Conservation (phyloP, 2,888 invertebrate species). For the Philonicus albiceps region DNA sequence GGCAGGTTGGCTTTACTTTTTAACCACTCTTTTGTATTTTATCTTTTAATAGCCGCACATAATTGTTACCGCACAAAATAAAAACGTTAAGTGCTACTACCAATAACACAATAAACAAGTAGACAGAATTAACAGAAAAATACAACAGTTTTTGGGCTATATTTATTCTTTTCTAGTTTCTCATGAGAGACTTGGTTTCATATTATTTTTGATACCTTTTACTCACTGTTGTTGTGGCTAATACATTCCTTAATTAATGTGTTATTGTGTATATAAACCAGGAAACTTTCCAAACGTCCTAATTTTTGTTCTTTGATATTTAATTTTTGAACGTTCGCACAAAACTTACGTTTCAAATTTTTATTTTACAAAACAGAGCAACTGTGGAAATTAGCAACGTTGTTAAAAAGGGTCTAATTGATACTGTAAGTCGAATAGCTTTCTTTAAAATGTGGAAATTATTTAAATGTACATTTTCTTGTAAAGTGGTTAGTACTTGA, state of each 20-base stretch:
- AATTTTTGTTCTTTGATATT: not conserved
- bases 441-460: not conserved
- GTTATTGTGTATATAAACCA: constrained; percentile 18
- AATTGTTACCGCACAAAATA: not conserved
- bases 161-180: not conserved
- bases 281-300: not conserved
- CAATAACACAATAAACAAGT: constrained; percentile 21
- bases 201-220: not conserved
- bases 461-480: not conserved
- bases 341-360: not conserved
- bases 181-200: not conserved
- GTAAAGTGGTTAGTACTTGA: constrained; percentile 94
- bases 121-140: not conserved
- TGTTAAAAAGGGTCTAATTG: constrained; percentile 74
- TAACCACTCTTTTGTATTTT: not conserved
- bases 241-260: constrained; percentile 6
- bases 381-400: constrained; percentile 76
- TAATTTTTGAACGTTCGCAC: not conserved
- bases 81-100: not conserved
- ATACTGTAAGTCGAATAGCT: constrained; percentile 69
- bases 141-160: not conserved
- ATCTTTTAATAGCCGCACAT: constrained; percentile 23
- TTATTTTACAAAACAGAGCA: constrained; percentile 67
- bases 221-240: not conserved
- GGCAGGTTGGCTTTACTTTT: constrained; percentile 77